Base-by-base conservation (phyloP, 1,140 invertebrate genomes). In the Philaenus spumarius region DNA sequence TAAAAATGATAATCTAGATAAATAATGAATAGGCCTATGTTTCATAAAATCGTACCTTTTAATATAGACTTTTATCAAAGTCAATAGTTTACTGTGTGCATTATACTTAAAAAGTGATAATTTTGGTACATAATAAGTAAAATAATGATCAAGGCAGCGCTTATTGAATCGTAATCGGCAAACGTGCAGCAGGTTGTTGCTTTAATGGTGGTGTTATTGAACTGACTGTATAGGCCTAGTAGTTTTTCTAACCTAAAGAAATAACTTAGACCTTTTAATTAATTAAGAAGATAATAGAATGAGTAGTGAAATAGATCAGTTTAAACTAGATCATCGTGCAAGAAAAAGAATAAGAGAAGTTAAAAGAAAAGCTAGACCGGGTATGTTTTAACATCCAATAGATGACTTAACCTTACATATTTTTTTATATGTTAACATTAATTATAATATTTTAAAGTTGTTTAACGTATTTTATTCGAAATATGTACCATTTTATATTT, bases 331-430 rank as follows among this genome's bases (percentile, higher is more conserved):
- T 64, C 84, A 88, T 68, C 82, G 89, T 68, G 82, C 86, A 17
- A 81, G 82, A 63, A 92, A 90, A 76, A 80, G 90, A 58, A 89
- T 93, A 55, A 85, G 84, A 67, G 91, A 94, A 72, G 87, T 90
- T 2, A 95, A 95, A 74, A 78, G 80, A 60, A 90, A 89, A 77
- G 90, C 91, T 5, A 80, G 92, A 72, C 91, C 92, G 71, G 90
- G 89, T 93, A 79, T 78, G 71, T 69, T 46, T 52, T 58, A 53
- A 52, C 30, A 47, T 12, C 11, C 43, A 2, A 34, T 45, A 26
- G 11, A n/a, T 19, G 19, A 19, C 12, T 40, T 48, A 56, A 47
- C 23, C 15, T 46, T 23, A 55, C 35, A 22, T 50, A 42, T 24
- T 30, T 17, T 51, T 0, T 30, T 55, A 24, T 19, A 46, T 52